A percentile compares a stretch with the other conserved stretches of the same genome.
phyloP scores from a whole-genome alignment of 30 jellyfish, hydroid and myxozoan genomes.

The Calvadosia cruxmelitensis region DNA sequence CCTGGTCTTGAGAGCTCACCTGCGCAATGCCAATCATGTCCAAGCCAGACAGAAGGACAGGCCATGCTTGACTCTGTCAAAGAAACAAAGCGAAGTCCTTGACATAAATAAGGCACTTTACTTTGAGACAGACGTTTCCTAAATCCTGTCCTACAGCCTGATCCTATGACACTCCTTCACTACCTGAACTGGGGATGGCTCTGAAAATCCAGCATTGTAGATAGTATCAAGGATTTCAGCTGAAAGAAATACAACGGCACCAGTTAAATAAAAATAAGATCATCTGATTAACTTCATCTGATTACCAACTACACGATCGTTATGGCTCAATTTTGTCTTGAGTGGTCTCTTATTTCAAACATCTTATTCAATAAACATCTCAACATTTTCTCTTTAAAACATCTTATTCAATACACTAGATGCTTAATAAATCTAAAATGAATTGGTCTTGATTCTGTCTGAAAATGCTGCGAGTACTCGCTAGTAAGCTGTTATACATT shows the following conservation, averaged over 20 bases:
- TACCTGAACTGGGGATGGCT: conserved; percentile 96
- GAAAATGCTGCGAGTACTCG: too few species aligned
- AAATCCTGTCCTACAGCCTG: not conserved
- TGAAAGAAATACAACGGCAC: conserved; percentile 7
- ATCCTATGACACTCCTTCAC: too few species aligned
- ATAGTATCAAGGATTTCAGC: conserved; percentile 91
- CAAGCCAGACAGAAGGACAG: conserved; percentile 78
- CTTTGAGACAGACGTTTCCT: conserved; percentile 1
- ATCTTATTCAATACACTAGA: too few species aligned
- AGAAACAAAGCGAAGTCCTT: not conserved
- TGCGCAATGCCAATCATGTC: conserved; percentile 97
- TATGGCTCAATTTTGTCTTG: too few species aligned
- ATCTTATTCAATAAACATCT: too few species aligned
- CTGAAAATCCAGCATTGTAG: conserved; percentile 48
- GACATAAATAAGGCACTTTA: not conserved
- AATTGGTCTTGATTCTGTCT: too few species aligned
- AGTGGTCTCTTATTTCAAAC: too few species aligned
- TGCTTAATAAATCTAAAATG: too few species aligned
- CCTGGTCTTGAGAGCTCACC: conserved; percentile 26
- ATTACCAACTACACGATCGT: too few species aligned
- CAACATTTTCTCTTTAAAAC: too few species aligned
- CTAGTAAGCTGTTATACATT: too few species aligned
- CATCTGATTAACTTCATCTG: not conserved
- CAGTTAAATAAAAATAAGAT: not conserved
- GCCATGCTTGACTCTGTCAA: conserved; percentile 96